These are phyloP conservation scores for Scaptodrosophila lebanonensis DNA, from an alignment of 1,140 invertebrate genomes.

Conservation along the genomic window DNA sequence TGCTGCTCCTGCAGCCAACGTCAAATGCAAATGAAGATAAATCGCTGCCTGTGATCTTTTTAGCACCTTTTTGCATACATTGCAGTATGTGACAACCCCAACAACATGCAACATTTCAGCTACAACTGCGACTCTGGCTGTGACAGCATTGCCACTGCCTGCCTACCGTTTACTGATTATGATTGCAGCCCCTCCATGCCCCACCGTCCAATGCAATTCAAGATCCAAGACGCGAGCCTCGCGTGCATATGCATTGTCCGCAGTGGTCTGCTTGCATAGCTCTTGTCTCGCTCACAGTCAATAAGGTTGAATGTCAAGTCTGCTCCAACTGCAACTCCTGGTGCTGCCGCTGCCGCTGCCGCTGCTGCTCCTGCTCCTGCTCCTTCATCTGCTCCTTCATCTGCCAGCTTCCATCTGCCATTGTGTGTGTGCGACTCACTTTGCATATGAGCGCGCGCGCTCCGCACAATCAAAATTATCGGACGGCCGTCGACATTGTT, in stretches of 20 bases:
- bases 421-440: constrained; percentile 15
- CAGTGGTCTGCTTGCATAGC: constrained; percentile 8
- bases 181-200: constrained; percentile 32
- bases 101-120: constrained; percentile 75
- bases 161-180: constrained; percentile 42
- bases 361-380: constrained; percentile 2
- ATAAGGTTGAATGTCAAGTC: constrained; percentile 42
- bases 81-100: constrained; percentile 29
- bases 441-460: constrained; percentile 32
- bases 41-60: constrained; percentile 74
- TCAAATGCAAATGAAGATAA: constrained; percentile 76
- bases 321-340: neutral
- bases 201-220: too few relatives aligned
- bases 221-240: too few relatives aligned
- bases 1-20: constrained; percentile 39
- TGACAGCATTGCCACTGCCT: constrained; percentile 2
- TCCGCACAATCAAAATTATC: constrained; percentile 35
- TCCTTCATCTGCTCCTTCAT: constrained; percentile 15
- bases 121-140: constrained; percentile 28
- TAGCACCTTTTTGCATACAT: constrained; percentile 75
- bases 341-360: neutral
- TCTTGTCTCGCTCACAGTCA: constrained; percentile 18
- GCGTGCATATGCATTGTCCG: constrained; percentile 31
- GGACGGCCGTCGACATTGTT: constrained; percentile 17
- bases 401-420: constrained; percentile 1